These are phyloP conservation scores for Chaitophorus viminalis DNA, from an alignment of 2,888 invertebrate species.

Conservation along the genomic window DNA sequence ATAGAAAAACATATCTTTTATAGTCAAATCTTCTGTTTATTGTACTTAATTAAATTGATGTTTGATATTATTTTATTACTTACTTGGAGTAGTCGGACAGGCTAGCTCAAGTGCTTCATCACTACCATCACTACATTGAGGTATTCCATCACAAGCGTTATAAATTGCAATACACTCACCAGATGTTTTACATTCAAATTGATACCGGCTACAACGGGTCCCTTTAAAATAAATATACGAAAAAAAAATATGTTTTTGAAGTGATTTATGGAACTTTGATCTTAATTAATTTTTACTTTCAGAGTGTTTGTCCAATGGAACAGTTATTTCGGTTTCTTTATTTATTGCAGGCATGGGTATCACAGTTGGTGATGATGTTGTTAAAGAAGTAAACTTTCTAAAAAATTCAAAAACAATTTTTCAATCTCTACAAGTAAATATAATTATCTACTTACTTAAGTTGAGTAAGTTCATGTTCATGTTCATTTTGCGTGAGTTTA, in stretches of 20 bases:
- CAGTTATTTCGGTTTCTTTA: constrained; percentile 59
- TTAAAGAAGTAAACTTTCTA: constrained; percentile 38
- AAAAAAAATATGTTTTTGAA: background rate
- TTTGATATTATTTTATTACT: background rate
- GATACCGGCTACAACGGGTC: constrained; percentile 81
- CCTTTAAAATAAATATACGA: constrained; percentile 66
- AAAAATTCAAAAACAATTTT: background rate
- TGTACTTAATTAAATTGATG: background rate
- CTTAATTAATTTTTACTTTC: constrained; percentile 36
- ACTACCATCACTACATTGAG: constrained; percentile 90
- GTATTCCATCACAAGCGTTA: constrained; percentile 93
- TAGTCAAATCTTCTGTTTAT: background rate
- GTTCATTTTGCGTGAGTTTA: constrained; percentile 78
- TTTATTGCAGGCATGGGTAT: constrained; percentile 30
- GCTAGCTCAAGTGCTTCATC: constrained; percentile 88
- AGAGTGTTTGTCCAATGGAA: constrained; percentile 39
- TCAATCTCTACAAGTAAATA: background rate
- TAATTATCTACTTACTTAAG: constrained; percentile 71
- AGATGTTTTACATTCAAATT: constrained; percentile 83
- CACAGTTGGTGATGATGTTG: constrained; percentile 27
- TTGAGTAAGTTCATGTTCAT: constrained; percentile 73
- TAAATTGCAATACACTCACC: constrained; percentile 94
- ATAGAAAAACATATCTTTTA: background rate
- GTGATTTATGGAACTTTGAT: background rate
- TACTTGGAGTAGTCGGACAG: constrained; percentile 71